Conservation (phyloP, 2,888 invertebrate genomes). For the Drepanosiphum platanoidis region DNA sequence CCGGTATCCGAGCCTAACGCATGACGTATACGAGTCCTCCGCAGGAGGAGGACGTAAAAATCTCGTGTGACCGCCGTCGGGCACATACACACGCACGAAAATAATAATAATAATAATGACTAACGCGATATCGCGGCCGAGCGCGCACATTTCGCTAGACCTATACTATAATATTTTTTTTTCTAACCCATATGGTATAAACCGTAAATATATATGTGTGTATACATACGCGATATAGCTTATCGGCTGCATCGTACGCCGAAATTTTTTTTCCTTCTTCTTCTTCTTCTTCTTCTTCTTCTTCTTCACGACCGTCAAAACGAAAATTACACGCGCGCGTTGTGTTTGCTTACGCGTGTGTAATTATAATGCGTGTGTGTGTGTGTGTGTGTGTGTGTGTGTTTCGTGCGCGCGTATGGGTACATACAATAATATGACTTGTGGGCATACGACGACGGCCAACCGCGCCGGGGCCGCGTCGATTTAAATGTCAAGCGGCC, state of each 20-base stretch:
- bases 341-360: neutral
- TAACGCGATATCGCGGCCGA: too few relatives aligned
- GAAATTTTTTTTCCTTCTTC: neutral
- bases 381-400: too few relatives aligned
- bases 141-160: too few relatives aligned
- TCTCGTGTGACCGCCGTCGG: neutral
- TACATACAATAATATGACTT: neutral
- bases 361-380: neutral
- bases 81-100: neutral
- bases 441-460: neutral
- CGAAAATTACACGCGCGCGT: neutral
- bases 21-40: neutral
- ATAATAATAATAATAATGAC: neutral
- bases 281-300: neutral
- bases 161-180: too few relatives aligned
- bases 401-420: neutral
- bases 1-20: neutral
- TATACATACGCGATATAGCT: too few relatives aligned
- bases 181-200: too few relatives aligned
- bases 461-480: too few relatives aligned
- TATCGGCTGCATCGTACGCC: too few relatives aligned
- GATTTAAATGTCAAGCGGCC: slow-evolving; percentile 9
- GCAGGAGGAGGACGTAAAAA: slow-evolving; percentile 8
- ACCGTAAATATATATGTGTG: too few relatives aligned
- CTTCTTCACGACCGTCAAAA: neutral